Evolutionary conservation across 2,797 vertebrate species (phyloP), one percentile per base, ranked within the genome.

Genomic region (Rhadinocentrus ornatus): DNA sequence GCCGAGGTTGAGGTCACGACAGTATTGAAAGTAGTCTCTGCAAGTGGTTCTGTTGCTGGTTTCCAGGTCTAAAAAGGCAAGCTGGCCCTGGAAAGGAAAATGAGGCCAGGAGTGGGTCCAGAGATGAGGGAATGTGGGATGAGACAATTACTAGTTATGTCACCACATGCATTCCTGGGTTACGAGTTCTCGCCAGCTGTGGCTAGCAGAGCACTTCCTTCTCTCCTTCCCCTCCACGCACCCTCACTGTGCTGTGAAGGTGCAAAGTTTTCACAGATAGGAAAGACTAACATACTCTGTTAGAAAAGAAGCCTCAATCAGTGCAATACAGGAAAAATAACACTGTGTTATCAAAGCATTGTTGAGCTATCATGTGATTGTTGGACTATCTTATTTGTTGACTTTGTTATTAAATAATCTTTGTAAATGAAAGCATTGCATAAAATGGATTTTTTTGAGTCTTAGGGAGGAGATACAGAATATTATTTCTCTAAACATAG

Each of bases 141-240:
- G 87, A 89, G 91, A 92, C 92, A 88, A 92, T 95, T 90, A 90
- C 86, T 79, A 88, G 88, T 93, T 92, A 92, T 91, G 91, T 93
- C 92, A 93, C 89, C 88, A 44, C 90, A 88, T 69, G 82, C 90
- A 92, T 93, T 93, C 90, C 88, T 92, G 77, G 84, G 87, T 91
- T 95, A 91, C 81, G 73, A 86, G 85, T 78, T 84, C 83, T 89
- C 66, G 89, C 88, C 89, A 91, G 86, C 89, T 90, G 89, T 87
- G 90, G 91, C 82, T 69, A 77, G 81, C 54, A 71, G 77, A 80
- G 85, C 81, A 75, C 74, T 83, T 74, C 82, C 86, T 88, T 78
- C 71, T 72, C 79, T 80, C 34, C 61, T 56, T 79, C 74, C 72
- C 71, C 76, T 82, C 81, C 64, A 70, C 84, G 80, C 66, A 31